A percentile compares a stretch with the other conserved stretches of the same genome.
These are phyloP conservation scores for Orchesella flavescens DNA, from an alignment of 2,888 invertebrate species.

Conservation along the genomic window DNA sequence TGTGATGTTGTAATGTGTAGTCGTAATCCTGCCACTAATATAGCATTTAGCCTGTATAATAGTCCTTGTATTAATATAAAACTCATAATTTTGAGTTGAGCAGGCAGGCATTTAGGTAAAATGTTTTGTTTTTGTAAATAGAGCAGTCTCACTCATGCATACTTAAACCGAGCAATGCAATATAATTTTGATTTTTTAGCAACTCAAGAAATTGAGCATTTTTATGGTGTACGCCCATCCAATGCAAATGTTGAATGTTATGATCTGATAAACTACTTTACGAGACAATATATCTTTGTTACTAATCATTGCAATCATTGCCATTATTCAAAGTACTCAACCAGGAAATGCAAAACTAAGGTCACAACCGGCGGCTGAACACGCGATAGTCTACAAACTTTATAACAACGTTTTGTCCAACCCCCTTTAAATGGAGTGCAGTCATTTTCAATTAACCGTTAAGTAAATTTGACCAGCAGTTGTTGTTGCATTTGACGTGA, in stretches of 20 bases:
- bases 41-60: not conserved
- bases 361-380: conserved; percentile 14
- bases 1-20: too few relatives aligned
- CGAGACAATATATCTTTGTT: conserved; percentile 32
- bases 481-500: not conserved
- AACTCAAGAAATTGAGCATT: conserved; percentile 10
- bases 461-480: conserved; percentile 26
- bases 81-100: not conserved
- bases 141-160: not conserved
- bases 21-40: too few relatives aligned
- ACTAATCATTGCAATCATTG: not conserved
- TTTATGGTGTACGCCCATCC: conserved; percentile 21
- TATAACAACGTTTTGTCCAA: not conserved
- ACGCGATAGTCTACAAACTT: not conserved
- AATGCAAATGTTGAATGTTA: conserved; percentile 17
- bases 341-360: conserved; percentile 45
- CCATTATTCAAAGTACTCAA: conserved; percentile 14
- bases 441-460: conserved; percentile 52
- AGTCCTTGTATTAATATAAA: not conserved
- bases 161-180: not conserved
- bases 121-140: too few relatives aligned
- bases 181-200: not conserved
- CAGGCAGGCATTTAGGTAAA: not conserved
- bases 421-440: conserved; percentile 8
- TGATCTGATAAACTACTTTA: conserved; percentile 32